Base-by-base conservation (phyloP, 2,113 vertebrate species). In the Zosterops lateralis region DNA sequence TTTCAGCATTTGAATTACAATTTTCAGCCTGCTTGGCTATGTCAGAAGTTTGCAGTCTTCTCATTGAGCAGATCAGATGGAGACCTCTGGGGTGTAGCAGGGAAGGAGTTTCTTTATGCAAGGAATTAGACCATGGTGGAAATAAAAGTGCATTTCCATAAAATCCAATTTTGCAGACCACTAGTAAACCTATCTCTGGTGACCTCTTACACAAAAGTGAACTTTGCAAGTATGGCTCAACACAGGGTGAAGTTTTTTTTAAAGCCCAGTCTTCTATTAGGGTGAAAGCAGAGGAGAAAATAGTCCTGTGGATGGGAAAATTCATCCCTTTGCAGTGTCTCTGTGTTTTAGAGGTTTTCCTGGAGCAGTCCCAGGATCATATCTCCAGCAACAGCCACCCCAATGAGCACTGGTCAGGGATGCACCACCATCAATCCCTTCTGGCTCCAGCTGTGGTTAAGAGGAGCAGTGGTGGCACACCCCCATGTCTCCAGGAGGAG, bases 111-210 rank as follows among this genome's bases (percentile, higher is more conserved):
- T 92, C 84, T 70, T 89, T 87, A 92, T 9, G 0, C 6, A 24
- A 4, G 12, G 66, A 68, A 75, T 74, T 71, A 86, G 51, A 78
- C 67, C 75, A 42, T 73, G 13, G 21, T 68, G 29, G 34, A 65
- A 95, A 95, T 92, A 73, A 78, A 94, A 89, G 36, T 53, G 72
- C 74, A 50, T 96, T 96, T 92, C 44, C 73, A 83, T 72, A 90
- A 92, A 76, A 89, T 88, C 16, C 34, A 38, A 65, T 71, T 58
- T 72, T 89, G 10, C 25, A 65, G 34, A 51, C 34, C 34, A 64
- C 40, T 20, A 58, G 44, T 20, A 14, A 3, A 9, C 40, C 36
- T 65, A 2, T 42, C 60, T 36, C 44, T 83, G 38, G 13, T 71
- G 47, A 20, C 28, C 7, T 60, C 25, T 48, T 29, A 8, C 14